A percentile compares a stretch with the other conserved stretches of the same genome.
phyloP scores from a whole-genome alignment of 2,113 vertebrate genomes.

The Oceanites oceanicus region DNA sequence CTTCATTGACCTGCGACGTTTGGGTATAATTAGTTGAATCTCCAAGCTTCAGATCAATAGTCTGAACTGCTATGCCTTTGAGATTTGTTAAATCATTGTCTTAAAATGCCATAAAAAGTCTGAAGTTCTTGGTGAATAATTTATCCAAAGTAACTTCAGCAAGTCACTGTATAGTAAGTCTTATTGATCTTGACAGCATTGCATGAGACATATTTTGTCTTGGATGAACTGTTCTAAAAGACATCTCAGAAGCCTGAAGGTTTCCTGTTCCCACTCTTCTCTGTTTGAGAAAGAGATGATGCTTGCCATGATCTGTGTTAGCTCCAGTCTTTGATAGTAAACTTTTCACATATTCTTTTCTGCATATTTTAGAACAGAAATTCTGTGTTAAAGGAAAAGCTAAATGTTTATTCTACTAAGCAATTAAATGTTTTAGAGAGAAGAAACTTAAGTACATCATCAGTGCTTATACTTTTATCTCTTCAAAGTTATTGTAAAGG shows the following conservation, averaged over 20 bases:
- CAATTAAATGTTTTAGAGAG: neutral
- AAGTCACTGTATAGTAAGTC: neutral
- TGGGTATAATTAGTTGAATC: neutral
- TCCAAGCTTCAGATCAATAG: neutral
- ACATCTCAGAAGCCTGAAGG: neutral
- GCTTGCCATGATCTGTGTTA: neutral
- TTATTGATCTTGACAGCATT: neutral
- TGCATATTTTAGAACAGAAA: neutral
- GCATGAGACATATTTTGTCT: neutral
- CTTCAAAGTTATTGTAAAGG: neutral
- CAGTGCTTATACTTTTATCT: neutral
- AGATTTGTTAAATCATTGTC: neutral
- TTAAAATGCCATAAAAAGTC: neutral
- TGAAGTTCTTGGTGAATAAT: neutral
- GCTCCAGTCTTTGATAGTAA: neutral
- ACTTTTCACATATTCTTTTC: neutral
- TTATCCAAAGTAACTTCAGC: constrained; percentile 3
- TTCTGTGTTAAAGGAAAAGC: neutral
- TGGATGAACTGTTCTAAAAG: neutral
- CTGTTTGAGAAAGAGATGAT: neutral
- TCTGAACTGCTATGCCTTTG: neutral
- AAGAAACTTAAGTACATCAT: neutral
- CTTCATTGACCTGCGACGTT: neutral
- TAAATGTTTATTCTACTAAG: neutral
- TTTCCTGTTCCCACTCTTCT: neutral